A percentile compares a stretch with the other conserved stretches of the same genome.
Evolutionary conservation across 2,888 invertebrate genomes (phyloP).

Genomic region (Drosophila fungiperda): DNA sequence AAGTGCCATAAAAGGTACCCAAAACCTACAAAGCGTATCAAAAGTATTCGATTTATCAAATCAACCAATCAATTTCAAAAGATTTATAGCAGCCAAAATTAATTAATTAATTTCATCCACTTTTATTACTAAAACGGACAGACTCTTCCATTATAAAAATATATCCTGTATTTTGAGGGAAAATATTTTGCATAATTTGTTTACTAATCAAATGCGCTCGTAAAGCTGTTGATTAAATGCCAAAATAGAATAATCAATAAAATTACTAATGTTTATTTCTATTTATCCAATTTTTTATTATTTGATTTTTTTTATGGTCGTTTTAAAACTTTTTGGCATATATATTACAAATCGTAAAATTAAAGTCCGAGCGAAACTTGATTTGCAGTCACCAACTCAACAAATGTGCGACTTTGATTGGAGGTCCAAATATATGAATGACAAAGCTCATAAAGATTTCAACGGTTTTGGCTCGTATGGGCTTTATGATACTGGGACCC

Average conservation of each 20-base stretch:
- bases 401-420: conserved; percentile 47
- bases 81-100: conserved; percentile 26
- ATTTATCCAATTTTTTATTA: conserved; percentile 9
- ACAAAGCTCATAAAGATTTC: conserved; percentile 70
- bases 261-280: conserved; percentile 34
- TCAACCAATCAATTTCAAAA: conserved; percentile 35
- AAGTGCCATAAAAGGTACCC: conserved; percentile 32
- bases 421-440: conserved; percentile 35
- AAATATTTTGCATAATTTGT: conserved; percentile 47
- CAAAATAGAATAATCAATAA: conserved; percentile 67
- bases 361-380: conserved; percentile 64
- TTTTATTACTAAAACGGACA: conserved; percentile 31
- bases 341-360: conserved; percentile 68
- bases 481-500: conserved; percentile 33
- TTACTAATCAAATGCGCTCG: conserved; percentile 63
- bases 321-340: conserved; percentile 62
- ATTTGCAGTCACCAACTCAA: conserved; percentile 52
- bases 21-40: conserved; percentile 54
- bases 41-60: conserved; percentile 50
- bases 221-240: conserved; percentile 72
- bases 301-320: conserved; percentile 25
- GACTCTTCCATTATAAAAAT: conserved; percentile 9
- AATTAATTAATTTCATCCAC: conserved; percentile 32
- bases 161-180: conserved; percentile 16
- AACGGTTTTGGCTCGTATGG: conserved; percentile 46